Base-by-base conservation (phyloP, 2,797 vertebrate species). In the Gastrophryne carolinensis region DNA sequence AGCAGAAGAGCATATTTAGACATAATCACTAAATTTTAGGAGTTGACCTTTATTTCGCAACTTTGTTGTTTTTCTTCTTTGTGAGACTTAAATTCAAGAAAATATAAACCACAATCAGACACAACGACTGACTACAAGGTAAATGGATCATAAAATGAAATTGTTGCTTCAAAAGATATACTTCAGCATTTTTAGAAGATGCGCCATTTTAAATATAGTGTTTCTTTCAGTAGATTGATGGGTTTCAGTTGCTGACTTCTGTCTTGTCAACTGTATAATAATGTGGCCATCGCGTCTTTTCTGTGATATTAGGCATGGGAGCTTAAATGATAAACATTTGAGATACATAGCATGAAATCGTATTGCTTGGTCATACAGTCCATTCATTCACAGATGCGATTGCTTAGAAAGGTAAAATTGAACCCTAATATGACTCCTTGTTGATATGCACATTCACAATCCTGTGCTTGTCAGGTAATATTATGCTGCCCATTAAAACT, bases 61-160 rank as follows among this genome's bases (percentile, higher is more conserved):
- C 79, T 73, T 66, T 75, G 9, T 54, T 56, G 49, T 15, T 80
- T 13, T 7, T 0, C 57, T 83, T 76, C 64, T 82, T 39, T 47
- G 21, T 47, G 44, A 76, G 82, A 60, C 82, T 83, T 81, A 86
- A 86, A 67, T 74, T 79, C 81, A 78, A 62, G 80, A 79, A 77
- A 61, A 69, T 61, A 56, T 80, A 75, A 80, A 81, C 81, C 83
- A 74, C 75, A 82, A 81, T 82, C 62, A 50, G 53, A 53, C 61
- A 68, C 64, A 53, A 66, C 79, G 60, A 24, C 63, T 83, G 52
- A 79, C 82, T 79, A 80, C 79, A 80, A 80, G 81, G 68, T 58
- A 15, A 82, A 79, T 64, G 5, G 63, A 83, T 84, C 70, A 80
- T 84, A 85, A 87, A 83, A 87, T 80, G 81, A 56, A 73, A 85